Base-by-base conservation (phyloP, 2,797 vertebrate genomes). In the Enteromius trimaculatus region DNA sequence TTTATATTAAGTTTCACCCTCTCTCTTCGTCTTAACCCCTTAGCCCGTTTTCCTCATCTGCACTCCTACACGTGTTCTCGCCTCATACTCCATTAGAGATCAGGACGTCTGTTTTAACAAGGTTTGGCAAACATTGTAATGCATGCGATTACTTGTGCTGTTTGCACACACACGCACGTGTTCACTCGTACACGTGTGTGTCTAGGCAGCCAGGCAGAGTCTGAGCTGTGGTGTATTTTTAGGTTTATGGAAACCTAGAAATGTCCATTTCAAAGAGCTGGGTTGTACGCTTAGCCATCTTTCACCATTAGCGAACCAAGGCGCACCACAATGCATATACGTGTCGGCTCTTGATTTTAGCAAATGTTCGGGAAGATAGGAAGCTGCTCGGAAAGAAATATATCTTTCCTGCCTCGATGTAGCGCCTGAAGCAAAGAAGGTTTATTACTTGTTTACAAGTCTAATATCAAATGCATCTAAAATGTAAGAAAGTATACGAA, bases 151-250 rank as follows among this genome's bases (percentile, higher is more conserved):
- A 80, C 64, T n/a, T 47, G 71, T 55, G n/a, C 37, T 74, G 60
- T 70, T 66, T 69, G 69, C 72, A 77, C 42, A 79, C 82, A 80
- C 21, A 34, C 21, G 39, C 68, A 82, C 70, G 42, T 75, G 79
- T 26, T 49, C 64, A 68, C 37, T 14, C 0, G 29, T 16, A 82
- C 77, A 80, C 70, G 47, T 64, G 49, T 62, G 23, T 75, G 39
- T 69, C 53, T 58, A 62, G 23, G 72, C 79, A 69, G 69, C 64
- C 14, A 21, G 66, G 64, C 65, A 75, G 58, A 79, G 42, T 74
- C 78, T 68, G 62, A 85, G 68, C 66, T 60, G 76, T 23, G 42
- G 23, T 83, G 55, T 87, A 87, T 88, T 86, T 88, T 87, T 88
- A 87, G 84, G 53, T 79, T 65, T 82, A 71, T 87, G 68, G 72